Evolutionary conservation across 2,113 vertebrate species (phyloP), one percentile per base, ranked within the genome.

Genomic region (Chinchilla lanigera): DNA sequence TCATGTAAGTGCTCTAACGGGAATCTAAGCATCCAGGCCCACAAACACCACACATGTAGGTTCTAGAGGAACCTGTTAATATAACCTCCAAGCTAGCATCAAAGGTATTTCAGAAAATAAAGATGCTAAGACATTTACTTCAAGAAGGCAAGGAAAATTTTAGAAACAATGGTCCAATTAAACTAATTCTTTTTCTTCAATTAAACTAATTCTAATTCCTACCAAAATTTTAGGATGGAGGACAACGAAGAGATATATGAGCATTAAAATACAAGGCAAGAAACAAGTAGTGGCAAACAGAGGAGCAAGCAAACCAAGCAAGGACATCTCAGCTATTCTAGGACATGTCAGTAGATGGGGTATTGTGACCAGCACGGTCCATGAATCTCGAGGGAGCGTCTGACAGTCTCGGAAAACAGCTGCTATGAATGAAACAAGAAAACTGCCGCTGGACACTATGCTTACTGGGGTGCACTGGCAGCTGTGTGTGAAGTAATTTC

Each of bases 31-130:
- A 8, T 71, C n/a, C 19, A 80, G 50, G 28, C 19, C 56, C 77
- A 61, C 5, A 54, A 20, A 73, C 0, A 1, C 22, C 56, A 87
- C 75, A 87, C 56, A 38, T 3, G 41, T 44, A 58, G 56, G 58
- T 77, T 87, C 44, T 60, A 54, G 81, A 93, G 47, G 50, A 60
- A 86, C 28, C 44, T 52, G 9, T 26, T 78, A 41, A 60, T 10
- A 63, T 14, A 69, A 61, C 84, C 75, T 92, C 83, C 82, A 88
- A 90, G 28, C 44, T 24, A 28, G 28, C 67, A 6, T 73, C 61
- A 24, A 78, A 50, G 33, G 54, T 89, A 89, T 50, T 89, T 92
- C 73, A 96, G 60, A 87, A 93, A 94, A 50, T 56, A 35, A 61
- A 91, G 24, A 81, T 30, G 24, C 19, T 54, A 67, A 60, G 60